Percentiles rank a stretch among this genome's conserved stretches.
Evolutionary conservation across 2,888 invertebrate species (phyloP).

Genomic region (Gymnosoma rotundatum): DNA sequence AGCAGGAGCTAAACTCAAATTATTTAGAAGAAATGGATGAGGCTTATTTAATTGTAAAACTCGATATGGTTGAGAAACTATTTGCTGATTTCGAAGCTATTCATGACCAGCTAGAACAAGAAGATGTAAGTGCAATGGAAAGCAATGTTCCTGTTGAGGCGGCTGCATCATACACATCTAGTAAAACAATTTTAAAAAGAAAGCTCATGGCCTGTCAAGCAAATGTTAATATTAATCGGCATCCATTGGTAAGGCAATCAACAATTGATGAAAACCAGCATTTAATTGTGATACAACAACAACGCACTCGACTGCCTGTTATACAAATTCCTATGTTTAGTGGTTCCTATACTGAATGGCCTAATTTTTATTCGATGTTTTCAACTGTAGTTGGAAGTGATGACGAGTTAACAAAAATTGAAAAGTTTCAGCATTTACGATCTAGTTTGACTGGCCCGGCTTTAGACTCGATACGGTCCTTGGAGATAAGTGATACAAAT

Average conservation of each 20-base stretch:
- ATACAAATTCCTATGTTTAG: slow-evolving; percentile 53
- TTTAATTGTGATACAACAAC: slow-evolving; percentile 12
- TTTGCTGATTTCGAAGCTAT: too few species aligned
- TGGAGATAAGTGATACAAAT: slow-evolving; percentile 60
- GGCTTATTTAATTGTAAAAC: too few species aligned
- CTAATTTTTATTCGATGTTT: slow-evolving; percentile 62
- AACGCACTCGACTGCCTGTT: slow-evolving; percentile 41
- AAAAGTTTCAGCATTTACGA: slow-evolving; percentile 64
- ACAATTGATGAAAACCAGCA: slow-evolving; percentile 19
- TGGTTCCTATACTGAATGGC: slow-evolving; percentile 55
- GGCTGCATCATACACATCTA: not conserved
- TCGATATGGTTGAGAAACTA: too few species aligned
- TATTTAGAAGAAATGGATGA: too few species aligned
- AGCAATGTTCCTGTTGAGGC: slow-evolving; percentile 5
- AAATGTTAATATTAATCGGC: not conserved
- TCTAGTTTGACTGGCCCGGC: slow-evolving; percentile 18
- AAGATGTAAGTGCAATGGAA: slow-evolving; percentile 26
- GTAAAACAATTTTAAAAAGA: slow-evolving; percentile 35
- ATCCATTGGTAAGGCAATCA: slow-evolving; percentile 21
- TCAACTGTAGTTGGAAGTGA: slow-evolving; percentile 54
- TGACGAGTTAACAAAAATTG: slow-evolving; percentile 46
- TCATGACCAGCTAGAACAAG: not conserved
- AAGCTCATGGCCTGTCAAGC: not conserved
- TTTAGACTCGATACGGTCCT: slow-evolving; percentile 57
- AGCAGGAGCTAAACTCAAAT: too few species aligned